Conservation (phyloP, 2,113 vertebrate genomes). For the Anarhynchus alexandrinus region DNA sequence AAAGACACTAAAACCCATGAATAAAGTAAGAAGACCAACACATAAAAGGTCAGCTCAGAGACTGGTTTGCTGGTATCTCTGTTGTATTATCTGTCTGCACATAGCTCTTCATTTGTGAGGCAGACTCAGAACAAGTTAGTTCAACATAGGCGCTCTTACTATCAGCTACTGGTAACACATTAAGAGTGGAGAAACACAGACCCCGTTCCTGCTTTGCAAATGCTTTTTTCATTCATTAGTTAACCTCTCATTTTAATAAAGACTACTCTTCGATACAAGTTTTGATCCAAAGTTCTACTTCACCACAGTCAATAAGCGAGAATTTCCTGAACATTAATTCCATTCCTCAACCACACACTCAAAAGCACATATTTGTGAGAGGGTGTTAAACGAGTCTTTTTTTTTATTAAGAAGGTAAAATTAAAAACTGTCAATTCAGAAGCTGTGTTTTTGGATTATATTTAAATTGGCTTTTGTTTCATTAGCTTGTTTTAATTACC, state of each 20-base stretch:
- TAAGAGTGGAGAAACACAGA: neutral
- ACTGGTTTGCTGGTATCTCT: neutral
- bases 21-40: neutral
- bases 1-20: neutral
- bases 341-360: neutral
- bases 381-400: neutral
- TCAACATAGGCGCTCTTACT: neutral
- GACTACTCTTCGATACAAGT: neutral
- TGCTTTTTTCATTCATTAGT: neutral
- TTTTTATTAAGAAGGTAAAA: neutral
- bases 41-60: neutral
- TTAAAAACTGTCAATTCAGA: neutral
- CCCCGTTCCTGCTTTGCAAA: neutral
- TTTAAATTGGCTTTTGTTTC: neutral
- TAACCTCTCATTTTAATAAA: neutral
- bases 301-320: neutral
- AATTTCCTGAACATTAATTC: neutral
- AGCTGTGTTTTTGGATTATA: neutral
- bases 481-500: neutral
- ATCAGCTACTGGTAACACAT: neutral
- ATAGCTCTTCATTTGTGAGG: neutral
- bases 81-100: neutral
- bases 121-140: neutral
- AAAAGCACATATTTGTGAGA: neutral
- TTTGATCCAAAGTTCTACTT: neutral